Base-by-base conservation (phyloP, 2,113 vertebrate species). In the Cyanocitta stelleri region DNA sequence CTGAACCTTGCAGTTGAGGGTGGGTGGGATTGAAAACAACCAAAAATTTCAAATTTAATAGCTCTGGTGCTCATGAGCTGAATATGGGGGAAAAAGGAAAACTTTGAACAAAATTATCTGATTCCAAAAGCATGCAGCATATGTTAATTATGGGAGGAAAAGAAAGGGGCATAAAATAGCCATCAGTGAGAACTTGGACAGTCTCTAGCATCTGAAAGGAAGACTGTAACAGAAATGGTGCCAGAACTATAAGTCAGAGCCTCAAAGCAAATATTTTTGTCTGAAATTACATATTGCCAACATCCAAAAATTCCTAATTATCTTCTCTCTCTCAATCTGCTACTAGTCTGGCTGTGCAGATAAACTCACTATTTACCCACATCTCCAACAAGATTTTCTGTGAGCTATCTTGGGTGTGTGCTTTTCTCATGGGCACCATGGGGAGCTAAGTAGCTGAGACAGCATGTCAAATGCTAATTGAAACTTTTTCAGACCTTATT, bases 191-290 rank as follows among this genome's bases (percentile, higher is more conserved):
- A 90, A 33, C n/a, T n/a, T 76, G 27, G 39, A 10, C 37, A 58
- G 19, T 51, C 15, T 72, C 29, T 89, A 52, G 10, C 24, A 68
- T 80, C 15, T 85, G 69, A 90, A 75, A 75, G 41, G 30, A 33
- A 68, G 32, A 68, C 27, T 72, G 73, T 41, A 82, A 78, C 9
- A 87, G n/a, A 95, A 87, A 73, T 62, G 9, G 8, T 64, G 58
- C 44, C 69, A 95, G 73, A 92, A 81, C 44, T 49, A 0, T 26
- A 93, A 59, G 49, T 61, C 58, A 89, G 41, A 90, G 22, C 62
- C 32, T 76, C 46, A 87, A 41, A 89, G 63, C 62, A 82, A 95
- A 82, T 87, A 64, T 87, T 92, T 94, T 89, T 68, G 58, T 87
- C 87, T 92, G 44, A 85, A 78, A 94, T 33, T 79, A 7, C 63